A percentile compares a stretch with the other conserved stretches of the same genome.
phyloP scores from a whole-genome alignment of 1,140 invertebrate genomes.

The Lutraria rhynchaena region DNA sequence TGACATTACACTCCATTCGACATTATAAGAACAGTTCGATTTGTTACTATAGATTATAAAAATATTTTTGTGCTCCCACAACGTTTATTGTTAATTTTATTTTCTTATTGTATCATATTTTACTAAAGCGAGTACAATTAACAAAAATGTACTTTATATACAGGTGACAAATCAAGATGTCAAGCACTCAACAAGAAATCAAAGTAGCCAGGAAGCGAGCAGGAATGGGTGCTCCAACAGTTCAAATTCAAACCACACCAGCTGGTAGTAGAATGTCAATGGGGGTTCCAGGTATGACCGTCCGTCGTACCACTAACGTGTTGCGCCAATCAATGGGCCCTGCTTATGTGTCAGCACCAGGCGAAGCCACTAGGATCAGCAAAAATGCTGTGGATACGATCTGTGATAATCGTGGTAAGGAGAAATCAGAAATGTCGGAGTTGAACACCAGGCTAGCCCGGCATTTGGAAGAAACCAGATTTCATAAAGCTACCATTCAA shows the following conservation, averaged over 20 bases:
- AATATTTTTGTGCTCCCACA: no score
- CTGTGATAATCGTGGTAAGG: conserved; percentile 8
- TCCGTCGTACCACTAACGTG: no score
- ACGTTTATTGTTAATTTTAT: no score
- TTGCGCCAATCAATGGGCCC: no score
- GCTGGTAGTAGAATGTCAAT: background rate
- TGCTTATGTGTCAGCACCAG: background rate
- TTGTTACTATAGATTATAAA: no score
- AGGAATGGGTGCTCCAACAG: background rate
- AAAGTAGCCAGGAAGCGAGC: background rate
- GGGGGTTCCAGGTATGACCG: background rate
- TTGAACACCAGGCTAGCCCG: conserved; percentile 32
- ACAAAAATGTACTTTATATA: conserved; percentile 6
- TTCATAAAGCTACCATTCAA: conserved; percentile 31
- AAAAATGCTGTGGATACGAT: conserved; percentile 26
- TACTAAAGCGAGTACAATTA: no score
- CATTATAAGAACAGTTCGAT: no score
- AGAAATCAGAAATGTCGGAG: conserved; percentile 38
- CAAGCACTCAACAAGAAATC: background rate
- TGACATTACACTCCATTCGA: no score
- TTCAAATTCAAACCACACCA: background rate
- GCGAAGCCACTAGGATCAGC: conserved; percentile 49
- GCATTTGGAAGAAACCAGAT: conserved; percentile 40
- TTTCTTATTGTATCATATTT: no score
- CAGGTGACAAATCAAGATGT: conserved; percentile 1